Evolutionary conservation across 2,113 vertebrate species (phyloP).

Genomic region (Tretioscincus oriximinensis): DNA sequence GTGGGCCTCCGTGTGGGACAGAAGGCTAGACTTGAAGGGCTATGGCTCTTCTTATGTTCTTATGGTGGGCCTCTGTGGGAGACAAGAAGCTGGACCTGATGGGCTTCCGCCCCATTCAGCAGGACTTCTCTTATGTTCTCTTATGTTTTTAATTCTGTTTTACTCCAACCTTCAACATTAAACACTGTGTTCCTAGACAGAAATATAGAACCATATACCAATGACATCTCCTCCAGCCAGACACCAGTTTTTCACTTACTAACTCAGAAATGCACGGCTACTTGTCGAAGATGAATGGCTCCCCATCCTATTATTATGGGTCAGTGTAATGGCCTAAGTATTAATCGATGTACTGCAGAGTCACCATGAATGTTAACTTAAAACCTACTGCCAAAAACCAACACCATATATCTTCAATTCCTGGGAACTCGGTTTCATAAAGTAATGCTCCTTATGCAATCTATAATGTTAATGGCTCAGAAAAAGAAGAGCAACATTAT

Average conservation of each 20-base stretch:
- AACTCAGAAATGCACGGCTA: constrained; percentile 45
- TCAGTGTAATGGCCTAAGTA: constrained; percentile 52
- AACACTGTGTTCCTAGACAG: not conserved
- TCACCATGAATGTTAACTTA: constrained; percentile 46
- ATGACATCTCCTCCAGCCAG: constrained; percentile 37
- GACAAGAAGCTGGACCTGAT: too few species aligned
- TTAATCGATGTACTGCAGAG: constrained; percentile 49
- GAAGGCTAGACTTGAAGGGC: too few species aligned
- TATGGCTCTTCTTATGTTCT: too few species aligned
- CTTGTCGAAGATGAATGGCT: constrained; percentile 49
- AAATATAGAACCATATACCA: not conserved
- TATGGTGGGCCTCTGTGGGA: too few species aligned
- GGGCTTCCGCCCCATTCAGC: too few species aligned
- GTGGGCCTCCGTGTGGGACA: too few species aligned
- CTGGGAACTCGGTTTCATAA: constrained; percentile 32
- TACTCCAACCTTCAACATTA: not conserved
- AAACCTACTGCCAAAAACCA: constrained; percentile 36
- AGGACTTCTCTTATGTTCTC: too few species aligned
- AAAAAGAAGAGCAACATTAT: constrained; percentile 30
- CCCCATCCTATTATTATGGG: constrained; percentile 58
- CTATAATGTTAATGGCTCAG: constrained; percentile 41
- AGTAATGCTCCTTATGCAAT: constrained; percentile 13
- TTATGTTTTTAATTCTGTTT: not conserved
- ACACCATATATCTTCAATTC: constrained; percentile 12
- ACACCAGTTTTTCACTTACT: constrained; percentile 29